phyloP scores from a whole-genome alignment of 2,888 invertebrate species.

The Agelastica alni region DNA sequence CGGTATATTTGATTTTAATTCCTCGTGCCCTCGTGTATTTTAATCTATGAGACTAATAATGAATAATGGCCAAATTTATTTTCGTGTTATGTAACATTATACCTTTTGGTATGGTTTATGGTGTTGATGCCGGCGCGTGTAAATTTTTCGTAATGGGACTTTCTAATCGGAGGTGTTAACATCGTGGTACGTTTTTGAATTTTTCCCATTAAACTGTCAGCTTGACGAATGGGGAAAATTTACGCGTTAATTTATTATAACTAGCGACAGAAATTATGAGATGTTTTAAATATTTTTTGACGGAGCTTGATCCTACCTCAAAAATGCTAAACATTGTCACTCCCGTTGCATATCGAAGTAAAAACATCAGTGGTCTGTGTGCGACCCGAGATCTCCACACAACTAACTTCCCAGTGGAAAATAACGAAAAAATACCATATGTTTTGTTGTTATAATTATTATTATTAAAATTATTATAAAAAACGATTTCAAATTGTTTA shows the following conservation, averaged over 20 bases:
- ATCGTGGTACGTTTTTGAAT: slow-evolving; percentile 25
- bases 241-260: slow-evolving; percentile 21
- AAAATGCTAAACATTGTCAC: too few relatives aligned
- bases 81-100: slow-evolving; percentile 26
- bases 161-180: slow-evolving; percentile 32
- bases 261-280: slow-evolving; percentile 6
- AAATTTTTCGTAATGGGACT: slow-evolving; percentile 25
- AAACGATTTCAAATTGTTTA: too few relatives aligned
- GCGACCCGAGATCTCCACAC: too few relatives aligned
- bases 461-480: too few relatives aligned
- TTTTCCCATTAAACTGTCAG: slow-evolving; percentile 29
- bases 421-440: too few relatives aligned
- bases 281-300: slow-evolving; percentile 5
- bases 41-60: slow-evolving; percentile 24
- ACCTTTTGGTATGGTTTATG: slow-evolving; percentile 5
- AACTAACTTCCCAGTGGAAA: too few relatives aligned
- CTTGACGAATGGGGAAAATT: slow-evolving; percentile 25
- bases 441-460: too few relatives aligned
- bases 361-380: too few relatives aligned
- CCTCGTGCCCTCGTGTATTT: slow-evolving; percentile 15
- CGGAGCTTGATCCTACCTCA: neutral
- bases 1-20: too few relatives aligned
- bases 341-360: too few relatives aligned
- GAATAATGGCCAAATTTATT: slow-evolving; percentile 24
- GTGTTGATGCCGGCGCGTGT: neutral